phyloP scores from a whole-genome alignment of 2,113 vertebrate genomes.

The Spea multiplicata region DNA sequence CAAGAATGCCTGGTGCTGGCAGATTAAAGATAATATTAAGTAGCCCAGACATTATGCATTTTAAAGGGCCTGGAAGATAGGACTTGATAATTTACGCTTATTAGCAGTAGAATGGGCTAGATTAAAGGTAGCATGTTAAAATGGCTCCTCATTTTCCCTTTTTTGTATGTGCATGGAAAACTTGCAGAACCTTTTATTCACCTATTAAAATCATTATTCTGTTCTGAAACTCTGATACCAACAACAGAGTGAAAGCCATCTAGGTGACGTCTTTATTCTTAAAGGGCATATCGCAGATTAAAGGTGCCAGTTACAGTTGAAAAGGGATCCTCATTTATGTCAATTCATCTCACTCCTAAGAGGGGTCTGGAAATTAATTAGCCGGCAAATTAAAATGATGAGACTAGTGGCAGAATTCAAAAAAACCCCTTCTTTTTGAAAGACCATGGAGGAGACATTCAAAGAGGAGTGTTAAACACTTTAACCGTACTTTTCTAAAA shows the following conservation, averaged over 20 bases:
- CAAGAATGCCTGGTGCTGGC: constrained; percentile 25
- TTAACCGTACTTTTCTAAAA: constrained; percentile 38
- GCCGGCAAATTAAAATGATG: constrained; percentile 78
- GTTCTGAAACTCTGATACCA: constrained; percentile 68
- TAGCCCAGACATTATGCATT: constrained; percentile 61
- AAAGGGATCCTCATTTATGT: constrained; percentile 75
- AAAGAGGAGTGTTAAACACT: constrained; percentile 45
- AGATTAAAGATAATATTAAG: constrained; percentile 45
- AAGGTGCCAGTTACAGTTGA: constrained; percentile 64
- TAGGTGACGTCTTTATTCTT: constrained; percentile 73
- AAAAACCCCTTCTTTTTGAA: constrained; percentile 23
- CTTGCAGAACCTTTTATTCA: constrained; percentile 77
- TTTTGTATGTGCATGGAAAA: constrained; percentile 61
- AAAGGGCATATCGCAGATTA: constrained; percentile 76
- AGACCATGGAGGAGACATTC: constrained; percentile 25
- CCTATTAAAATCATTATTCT: constrained; percentile 73
- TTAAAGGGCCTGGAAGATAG: constrained; percentile 71
- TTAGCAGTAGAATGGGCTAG: constrained; percentile 75
- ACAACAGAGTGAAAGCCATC: constrained; percentile 54
- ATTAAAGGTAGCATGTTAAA: constrained; percentile 82
- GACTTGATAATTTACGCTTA: constrained; percentile 74
- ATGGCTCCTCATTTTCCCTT: constrained; percentile 72
- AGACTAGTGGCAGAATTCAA: constrained; percentile 31
- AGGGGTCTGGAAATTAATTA: constrained; percentile 79
- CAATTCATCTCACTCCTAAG: constrained; percentile 75